Evolutionary conservation across 2,797 vertebrate species (phyloP), one percentile per base, ranked within the genome.

Genomic region (Neosilurus mollespiculum): DNA sequence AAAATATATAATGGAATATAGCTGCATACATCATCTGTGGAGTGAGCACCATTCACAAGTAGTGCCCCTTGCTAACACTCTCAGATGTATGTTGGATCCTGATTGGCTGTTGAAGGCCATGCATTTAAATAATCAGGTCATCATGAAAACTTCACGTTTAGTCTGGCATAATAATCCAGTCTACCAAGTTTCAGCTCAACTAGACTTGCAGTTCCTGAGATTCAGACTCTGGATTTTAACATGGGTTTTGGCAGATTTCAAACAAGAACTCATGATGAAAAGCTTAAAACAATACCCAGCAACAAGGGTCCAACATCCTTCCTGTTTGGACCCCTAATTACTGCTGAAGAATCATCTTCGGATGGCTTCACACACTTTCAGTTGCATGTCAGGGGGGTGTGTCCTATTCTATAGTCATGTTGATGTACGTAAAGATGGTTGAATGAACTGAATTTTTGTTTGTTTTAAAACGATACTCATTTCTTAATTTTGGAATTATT

Each of bases 41-140:
- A 20, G 58, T 24, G 51, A 53, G 61, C n/a, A 26, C 43, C 61
- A n/a, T 1, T 37, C 20, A 0, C 26, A 58, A 75, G 26, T 18
- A 56, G 20, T 9, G 16, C 30, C 6, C 6, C 26, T 20, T 34
- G 16, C 18, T 30, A 26, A 14, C 16, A 15, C 1, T 9, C 2
- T 77, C 54, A 12, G 22, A 77, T 43, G 53, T 16, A 18, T 76
- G 18, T 5, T 12, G 56, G 61, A 78, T 16, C 49, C 20, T 26
- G 34, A 78, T 49, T 64, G 59, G 22, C 37, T 15, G 75, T n/a
- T 37, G 30, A 37, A 7, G 20, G 18, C 18, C 3, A 54, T 4
- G 71, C 71, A 8, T 43, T 37, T 76, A 14, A 16, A 76, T 77
- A 30, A 75, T 58, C 72, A 75, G 54, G 26, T 58, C 56, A 61